Conservation (phyloP, 2,888 invertebrate species). For the Tachina lurida region DNA sequence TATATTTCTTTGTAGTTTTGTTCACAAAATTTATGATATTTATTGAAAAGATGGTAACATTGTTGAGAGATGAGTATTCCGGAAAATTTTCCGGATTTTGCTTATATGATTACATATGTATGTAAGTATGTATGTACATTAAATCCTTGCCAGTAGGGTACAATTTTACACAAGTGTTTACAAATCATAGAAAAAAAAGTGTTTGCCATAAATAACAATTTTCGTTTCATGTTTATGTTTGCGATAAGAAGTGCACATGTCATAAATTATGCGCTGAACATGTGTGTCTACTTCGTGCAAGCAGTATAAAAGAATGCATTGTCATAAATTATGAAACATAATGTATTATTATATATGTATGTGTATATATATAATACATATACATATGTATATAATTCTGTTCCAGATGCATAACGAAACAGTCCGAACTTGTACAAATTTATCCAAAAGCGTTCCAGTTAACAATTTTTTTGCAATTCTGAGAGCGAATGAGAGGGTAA, state of each 20-base stretch:
- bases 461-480: too few relatives aligned
- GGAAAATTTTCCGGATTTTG: too few relatives aligned
- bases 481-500: too few relatives aligned
- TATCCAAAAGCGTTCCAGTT: too few relatives aligned
- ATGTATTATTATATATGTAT: background rate
- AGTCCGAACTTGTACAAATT: too few relatives aligned
- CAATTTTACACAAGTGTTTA: constrained; percentile 52
- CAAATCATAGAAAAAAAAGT: constrained; percentile 58
- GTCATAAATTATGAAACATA: background rate
- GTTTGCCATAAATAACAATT: constrained; percentile 65
- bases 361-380: too few relatives aligned
- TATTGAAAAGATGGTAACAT: too few relatives aligned
- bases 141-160: constrained; percentile 17
- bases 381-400: too few relatives aligned
- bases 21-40: too few relatives aligned
- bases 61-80: too few relatives aligned
- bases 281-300: constrained; percentile 18
- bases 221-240: constrained; percentile 64
- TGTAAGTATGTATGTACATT: background rate
- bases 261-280: constrained; percentile 62
- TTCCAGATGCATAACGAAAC: too few relatives aligned
- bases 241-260: constrained; percentile 67
- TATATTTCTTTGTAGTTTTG: too few relatives aligned
- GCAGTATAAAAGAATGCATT: constrained; percentile 29
- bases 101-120: background rate